Evolutionary conservation across 2,888 invertebrate genomes (phyloP).

Genomic region (Acanthoscelides obtectus): DNA sequence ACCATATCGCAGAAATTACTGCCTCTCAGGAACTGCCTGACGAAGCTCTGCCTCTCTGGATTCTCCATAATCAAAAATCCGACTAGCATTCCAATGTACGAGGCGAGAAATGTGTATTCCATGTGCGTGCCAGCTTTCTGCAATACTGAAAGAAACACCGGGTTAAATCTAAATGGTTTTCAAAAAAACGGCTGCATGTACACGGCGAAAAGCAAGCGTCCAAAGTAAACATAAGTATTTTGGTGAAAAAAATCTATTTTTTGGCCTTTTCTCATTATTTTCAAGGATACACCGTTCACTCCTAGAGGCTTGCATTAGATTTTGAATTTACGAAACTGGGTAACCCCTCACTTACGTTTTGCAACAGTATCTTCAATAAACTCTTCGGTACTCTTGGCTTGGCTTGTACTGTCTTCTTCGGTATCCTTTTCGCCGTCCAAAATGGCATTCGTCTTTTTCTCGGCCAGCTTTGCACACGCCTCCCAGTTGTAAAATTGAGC

Average conservation of each 20-base stretch:
- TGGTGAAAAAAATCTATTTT: too few species aligned
- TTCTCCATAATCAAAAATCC: constrained; percentile 85
- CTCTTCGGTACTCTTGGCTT: constrained; percentile 72
- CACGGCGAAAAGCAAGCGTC: too few species aligned
- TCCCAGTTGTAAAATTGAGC: constrained; percentile 83
- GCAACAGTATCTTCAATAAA: constrained; percentile 89
- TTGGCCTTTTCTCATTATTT: too few species aligned
- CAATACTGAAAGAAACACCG: constrained; percentile 60
- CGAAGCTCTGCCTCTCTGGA: constrained; percentile 63
- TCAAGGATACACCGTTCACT: too few species aligned
- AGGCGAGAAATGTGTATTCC: constrained; percentile 96
- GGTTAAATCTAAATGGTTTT: too few species aligned
- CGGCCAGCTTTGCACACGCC: constrained; percentile 78
- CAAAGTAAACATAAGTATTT: neutral
- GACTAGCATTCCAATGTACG: constrained; percentile 84
- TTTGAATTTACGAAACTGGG: too few species aligned
- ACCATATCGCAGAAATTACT: constrained; percentile 76
- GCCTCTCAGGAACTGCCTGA: constrained; percentile 70
- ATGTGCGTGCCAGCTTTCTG: constrained; percentile 97
- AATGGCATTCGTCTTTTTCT: constrained; percentile 86
- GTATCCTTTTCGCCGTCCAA: constrained; percentile 71
- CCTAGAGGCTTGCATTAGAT: too few species aligned
- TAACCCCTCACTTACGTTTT: constrained; percentile 75
- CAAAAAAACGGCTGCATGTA: too few species aligned
- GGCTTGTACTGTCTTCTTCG: constrained; percentile 50